Conservation (phyloP, 2,797 vertebrate species). For the Vultur gryphus region DNA sequence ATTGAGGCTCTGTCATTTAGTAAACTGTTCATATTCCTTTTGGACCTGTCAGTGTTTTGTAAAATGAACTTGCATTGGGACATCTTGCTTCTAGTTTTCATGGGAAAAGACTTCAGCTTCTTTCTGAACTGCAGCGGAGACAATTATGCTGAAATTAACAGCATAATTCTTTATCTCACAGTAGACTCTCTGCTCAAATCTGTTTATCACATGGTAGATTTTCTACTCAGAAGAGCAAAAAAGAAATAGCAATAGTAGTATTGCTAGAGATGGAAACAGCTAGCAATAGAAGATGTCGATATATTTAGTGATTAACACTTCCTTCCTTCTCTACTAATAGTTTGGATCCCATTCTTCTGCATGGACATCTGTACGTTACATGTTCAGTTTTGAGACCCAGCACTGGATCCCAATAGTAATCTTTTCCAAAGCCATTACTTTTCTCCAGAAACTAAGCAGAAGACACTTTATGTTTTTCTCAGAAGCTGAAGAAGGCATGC, state of each 20-base stretch:
- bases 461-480: background rate
- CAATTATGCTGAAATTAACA: background rate
- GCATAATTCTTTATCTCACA: background rate
- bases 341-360: background rate
- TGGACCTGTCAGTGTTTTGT: background rate
- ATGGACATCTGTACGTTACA: background rate
- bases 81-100: background rate
- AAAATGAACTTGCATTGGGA: background rate
- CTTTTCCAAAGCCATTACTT: background rate
- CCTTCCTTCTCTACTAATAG: background rate
- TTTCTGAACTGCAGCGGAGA: background rate
- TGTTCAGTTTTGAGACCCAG: background rate
- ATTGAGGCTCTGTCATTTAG: background rate
- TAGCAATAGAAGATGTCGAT: background rate
- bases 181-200: background rate
- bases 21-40: background rate
- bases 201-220: background rate
- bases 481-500: background rate
- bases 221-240: background rate
- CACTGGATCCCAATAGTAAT: background rate
- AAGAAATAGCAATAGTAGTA: background rate
- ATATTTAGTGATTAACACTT: background rate
- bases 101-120: background rate
- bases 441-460: background rate
- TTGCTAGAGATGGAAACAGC: background rate